Base-by-base conservation (phyloP, 2,888 invertebrate genomes). In the Cetonia aurata region DNA sequence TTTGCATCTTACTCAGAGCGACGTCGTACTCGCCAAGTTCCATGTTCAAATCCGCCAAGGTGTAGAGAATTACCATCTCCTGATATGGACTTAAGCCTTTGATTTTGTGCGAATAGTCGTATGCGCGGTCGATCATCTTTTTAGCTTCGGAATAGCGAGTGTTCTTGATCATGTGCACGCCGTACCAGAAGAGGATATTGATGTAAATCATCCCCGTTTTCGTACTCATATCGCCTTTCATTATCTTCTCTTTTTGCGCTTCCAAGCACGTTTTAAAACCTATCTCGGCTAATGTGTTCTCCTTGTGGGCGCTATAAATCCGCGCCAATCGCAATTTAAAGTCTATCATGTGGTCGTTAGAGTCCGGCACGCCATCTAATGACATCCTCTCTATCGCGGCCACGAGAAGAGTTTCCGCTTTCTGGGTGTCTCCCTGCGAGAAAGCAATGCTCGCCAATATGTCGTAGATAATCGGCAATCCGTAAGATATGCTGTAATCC, bases 121-220 rank as follows among this genome's bases (percentile, higher is more conserved):
- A 84, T 13, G 85, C 85, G 2, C 78, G 80, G 52, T 83, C 81
- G 6, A 85, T 79, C 53, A 83, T 77, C 65, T 76, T 77, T 76
- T 82, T 84, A 0, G 86, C 85, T 33, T 79, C 79, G 3, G 13
- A 46, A 52, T 78, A 82, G 9, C 79, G 75, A 0, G 74, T 69
- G 50, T 80, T 81, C 50, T 80, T 79, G 13, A 82, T 80, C 75
- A 85, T 82, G 70, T 86, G 85, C 4, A 85, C 80, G 0, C 85
- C 86, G 72, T 86, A 86, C 85, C 86, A 86, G 73, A 85, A 86
- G 10, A 86, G 76, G 6, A 83, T 79, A 72, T 85, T 85, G 0
- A 86, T 79, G 72, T 85, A 86, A 3, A 86, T 77, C 74, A 83
- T 77, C 15, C 85, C 84, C 0, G 86, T 85, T 75, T 81, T 81